Evolutionary conservation across 2,113 vertebrate genomes (phyloP).

Genomic region (Myrmecophaga tridactyla): DNA sequence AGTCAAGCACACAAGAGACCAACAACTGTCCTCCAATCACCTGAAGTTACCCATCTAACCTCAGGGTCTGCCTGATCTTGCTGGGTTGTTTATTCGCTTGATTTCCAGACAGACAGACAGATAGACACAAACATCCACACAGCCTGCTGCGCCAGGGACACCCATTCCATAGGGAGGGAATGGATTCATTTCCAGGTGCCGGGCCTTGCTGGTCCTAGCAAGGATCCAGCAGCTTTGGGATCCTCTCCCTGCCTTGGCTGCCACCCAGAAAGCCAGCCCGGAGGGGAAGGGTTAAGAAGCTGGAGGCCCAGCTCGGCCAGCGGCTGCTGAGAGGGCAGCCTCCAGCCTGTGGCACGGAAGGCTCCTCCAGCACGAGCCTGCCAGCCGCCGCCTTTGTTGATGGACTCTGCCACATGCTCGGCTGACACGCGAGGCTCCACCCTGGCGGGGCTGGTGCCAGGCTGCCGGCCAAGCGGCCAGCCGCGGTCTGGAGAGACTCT

Average conservation of each 20-base stretch:
- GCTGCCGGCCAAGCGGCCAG: constrained; percentile 66
- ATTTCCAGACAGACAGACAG: not conserved
- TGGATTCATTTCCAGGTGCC: not conserved
- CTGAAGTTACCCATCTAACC: constrained; percentile 3
- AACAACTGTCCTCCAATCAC: not conserved
- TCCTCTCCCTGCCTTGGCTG: constrained; percentile 45
- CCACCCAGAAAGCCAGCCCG: constrained; percentile 42
- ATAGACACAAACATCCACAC: not conserved
- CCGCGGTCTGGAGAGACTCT: constrained; percentile 56
- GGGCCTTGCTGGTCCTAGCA: not conserved
- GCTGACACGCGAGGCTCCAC: constrained; percentile 71
- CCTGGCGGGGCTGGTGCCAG: constrained; percentile 69
- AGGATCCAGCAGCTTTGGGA: not conserved
- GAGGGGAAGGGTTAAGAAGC: constrained; percentile 66
- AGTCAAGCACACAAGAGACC: not conserved
- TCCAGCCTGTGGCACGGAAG: constrained; percentile 56
- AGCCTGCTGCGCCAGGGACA: not conserved
- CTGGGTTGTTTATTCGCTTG: not conserved
- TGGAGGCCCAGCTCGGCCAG: constrained; percentile 71
- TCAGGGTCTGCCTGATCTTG: not conserved
- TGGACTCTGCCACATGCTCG: constrained; percentile 77
- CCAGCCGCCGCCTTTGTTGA: constrained; percentile 83
- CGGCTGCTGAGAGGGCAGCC: constrained; percentile 30
- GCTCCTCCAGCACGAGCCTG: constrained; percentile 77
- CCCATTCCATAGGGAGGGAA: not conserved